Percentiles rank a stretch among this genome's conserved stretches.
Evolutionary conservation across 2,888 invertebrate species (phyloP).

Genomic region (Apamea monoglypha): DNA sequence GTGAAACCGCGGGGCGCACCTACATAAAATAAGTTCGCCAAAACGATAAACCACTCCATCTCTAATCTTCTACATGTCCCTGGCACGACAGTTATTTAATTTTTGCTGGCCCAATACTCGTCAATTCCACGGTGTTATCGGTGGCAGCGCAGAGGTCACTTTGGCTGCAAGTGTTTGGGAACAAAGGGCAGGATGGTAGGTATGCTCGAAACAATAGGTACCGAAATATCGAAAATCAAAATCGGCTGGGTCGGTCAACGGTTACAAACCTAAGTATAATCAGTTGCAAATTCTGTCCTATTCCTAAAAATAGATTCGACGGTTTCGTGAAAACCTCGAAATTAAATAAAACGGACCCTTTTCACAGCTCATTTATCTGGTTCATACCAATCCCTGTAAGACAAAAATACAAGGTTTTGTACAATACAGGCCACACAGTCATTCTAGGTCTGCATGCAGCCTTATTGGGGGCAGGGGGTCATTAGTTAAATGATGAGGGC

Average conservation of each 20-base stretch:
- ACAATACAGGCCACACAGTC: neutral
- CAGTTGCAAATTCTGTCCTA: neutral
- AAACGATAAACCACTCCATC: neutral
- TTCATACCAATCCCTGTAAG: neutral
- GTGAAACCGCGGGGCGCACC: neutral
- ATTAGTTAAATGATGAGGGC: constrained; percentile 42
- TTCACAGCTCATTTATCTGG: neutral
- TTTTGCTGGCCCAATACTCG: neutral
- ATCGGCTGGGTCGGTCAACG: neutral
- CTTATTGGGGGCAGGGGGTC: constrained; percentile 10
- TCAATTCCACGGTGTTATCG: neutral
- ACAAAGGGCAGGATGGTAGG: neutral
- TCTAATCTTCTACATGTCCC: neutral
- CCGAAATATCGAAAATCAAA: neutral
- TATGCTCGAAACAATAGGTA: neutral
- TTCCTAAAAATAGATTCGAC: neutral
- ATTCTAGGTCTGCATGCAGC: neutral
- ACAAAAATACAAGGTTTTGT: neutral
- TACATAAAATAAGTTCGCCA: neutral
- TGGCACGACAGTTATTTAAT: neutral
- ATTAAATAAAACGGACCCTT: neutral
- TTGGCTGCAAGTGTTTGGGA: neutral
- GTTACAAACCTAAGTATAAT: too few species aligned
- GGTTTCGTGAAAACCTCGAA: neutral
- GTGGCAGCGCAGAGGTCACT: too few species aligned